These are phyloP conservation scores for Brienomyrus longianalis DNA, from an alignment of 2,113 vertebrate species.

Conservation along the genomic window DNA sequence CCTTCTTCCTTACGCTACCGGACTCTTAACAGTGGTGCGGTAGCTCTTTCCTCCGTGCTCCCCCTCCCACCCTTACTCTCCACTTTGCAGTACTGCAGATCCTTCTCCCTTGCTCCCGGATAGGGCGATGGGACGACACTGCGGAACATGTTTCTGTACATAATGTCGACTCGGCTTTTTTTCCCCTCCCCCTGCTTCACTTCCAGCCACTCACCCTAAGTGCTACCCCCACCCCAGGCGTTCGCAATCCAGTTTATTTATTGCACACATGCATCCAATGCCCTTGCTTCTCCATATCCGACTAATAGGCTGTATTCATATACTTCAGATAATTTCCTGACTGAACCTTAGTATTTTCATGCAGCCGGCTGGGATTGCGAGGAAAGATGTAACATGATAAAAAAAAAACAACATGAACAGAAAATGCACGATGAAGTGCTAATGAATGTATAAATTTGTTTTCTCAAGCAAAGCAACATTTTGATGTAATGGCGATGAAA, in stretches of 20 bases:
- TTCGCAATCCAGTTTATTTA: background rate
- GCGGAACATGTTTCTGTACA: constrained; percentile 51
- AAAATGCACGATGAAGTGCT: background rate
- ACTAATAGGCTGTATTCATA: background rate
- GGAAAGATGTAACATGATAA: background rate
- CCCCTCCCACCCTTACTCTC: constrained; percentile 10
- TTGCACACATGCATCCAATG: background rate
- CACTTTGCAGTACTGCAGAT: constrained; percentile 61
- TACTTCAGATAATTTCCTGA: background rate
- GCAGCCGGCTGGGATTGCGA: background rate
- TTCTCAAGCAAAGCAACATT: background rate
- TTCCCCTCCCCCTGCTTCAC: background rate
- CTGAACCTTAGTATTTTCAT: background rate
- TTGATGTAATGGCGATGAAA: background rate
- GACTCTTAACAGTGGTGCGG: constrained; percentile 56
- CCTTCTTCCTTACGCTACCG: constrained; percentile 32
- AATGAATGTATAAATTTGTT: background rate
- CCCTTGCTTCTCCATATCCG: background rate
- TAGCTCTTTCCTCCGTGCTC: constrained; percentile 25
- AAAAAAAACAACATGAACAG: background rate
- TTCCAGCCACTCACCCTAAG: background rate
- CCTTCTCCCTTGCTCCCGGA: constrained; percentile 32
- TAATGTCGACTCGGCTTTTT: constrained; percentile 54
- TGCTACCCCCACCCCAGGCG: background rate
- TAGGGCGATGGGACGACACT: constrained; percentile 55